Conservation (phyloP, 2,888 invertebrate genomes). For the Iselma pallidipennis region DNA sequence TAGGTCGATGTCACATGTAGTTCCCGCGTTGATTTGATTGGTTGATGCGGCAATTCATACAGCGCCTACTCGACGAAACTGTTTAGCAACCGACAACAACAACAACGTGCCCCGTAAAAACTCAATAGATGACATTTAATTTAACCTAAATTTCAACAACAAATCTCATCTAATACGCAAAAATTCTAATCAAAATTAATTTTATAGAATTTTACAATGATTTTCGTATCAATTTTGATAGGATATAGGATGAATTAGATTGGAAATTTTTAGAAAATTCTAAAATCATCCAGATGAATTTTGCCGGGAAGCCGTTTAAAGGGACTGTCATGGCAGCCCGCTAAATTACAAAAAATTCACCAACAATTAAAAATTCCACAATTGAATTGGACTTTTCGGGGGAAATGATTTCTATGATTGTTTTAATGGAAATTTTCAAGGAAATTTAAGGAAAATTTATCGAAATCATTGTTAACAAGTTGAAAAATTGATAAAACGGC, state of each 20-base stretch:
- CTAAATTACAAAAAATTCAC: constrained; percentile 39
- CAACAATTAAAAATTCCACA: not conserved
- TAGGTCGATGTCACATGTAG: constrained; percentile 49
- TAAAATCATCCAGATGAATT: constrained; percentile 16
- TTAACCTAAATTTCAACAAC: constrained; percentile 40
- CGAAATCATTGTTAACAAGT: not conserved
- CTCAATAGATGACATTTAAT: constrained; percentile 43
- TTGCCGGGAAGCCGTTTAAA: constrained; percentile 44
- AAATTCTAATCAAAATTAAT: constrained; percentile 25
- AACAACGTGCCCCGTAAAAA: constrained; percentile 23
- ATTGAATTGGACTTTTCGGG: not conserved
- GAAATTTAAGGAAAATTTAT: not conserved
- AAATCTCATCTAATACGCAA: constrained; percentile 1
- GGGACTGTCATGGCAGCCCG: constrained; percentile 49
- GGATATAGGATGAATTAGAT: not conserved
- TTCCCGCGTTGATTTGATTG: constrained; percentile 53
- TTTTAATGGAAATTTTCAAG: constrained; percentile 1
- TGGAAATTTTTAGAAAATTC: not conserved
- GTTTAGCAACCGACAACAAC: constrained; percentile 15
- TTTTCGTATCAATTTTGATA: constrained; percentile 28
- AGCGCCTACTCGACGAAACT: constrained; percentile 26
- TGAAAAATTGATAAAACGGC: constrained; percentile 4
- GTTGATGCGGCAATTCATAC: constrained; percentile 29
- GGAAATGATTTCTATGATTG: not conserved
- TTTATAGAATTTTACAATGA: constrained; percentile 25